Evolutionary conservation across 1,140 invertebrate species (phyloP), one percentile per base, ranked within the genome.

Genomic region (Elymnias hypermnestra): DNA sequence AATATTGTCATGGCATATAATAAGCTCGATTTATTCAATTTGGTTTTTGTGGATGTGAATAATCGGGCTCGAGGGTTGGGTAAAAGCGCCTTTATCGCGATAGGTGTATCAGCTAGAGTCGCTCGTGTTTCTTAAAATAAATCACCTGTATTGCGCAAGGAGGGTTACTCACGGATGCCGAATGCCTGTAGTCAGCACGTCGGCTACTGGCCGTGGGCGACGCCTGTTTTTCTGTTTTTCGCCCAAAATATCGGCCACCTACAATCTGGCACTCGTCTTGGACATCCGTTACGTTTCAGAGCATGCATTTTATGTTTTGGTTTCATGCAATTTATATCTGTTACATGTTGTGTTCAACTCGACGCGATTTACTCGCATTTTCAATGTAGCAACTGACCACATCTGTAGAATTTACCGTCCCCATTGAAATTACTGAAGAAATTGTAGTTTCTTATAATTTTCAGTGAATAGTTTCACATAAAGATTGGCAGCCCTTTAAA

Each of bases 191-290:
- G 64, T 73, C 70, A 73, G 54, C 53, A 43, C 5, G 23, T 47
- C 31, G 43, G 28, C 29, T 5, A 7, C 43, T n/a, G 47, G 14
- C 42, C 41, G 71, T 68, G 69, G 66, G 67, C 63, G 72, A 57
- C 28, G 42, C 37, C 41, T 64, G 60, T 69, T 74, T 67, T 69
- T 79, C 64, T 75, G 51, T 67, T 64, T 64, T 71, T 60, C 57
- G 51, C 50, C 61, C 38, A 65, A 64, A 74, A 72, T 74, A 73
- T 52, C 64, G 59, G 57, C 72, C 72, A 72, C 75, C 70, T 77
- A 73, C 79, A 71, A 56, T 14, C 56, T 65, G 70, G 63, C 70
- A 65, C 47, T 39, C 57, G 42, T 13, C 9, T 38, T 15, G 14
- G 8, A 35, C 48, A 56, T 54, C 43, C 36, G 50, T 58, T 54